Base-by-base conservation (phyloP, 2,113 vertebrate species). In the Casuarius casuarius region DNA sequence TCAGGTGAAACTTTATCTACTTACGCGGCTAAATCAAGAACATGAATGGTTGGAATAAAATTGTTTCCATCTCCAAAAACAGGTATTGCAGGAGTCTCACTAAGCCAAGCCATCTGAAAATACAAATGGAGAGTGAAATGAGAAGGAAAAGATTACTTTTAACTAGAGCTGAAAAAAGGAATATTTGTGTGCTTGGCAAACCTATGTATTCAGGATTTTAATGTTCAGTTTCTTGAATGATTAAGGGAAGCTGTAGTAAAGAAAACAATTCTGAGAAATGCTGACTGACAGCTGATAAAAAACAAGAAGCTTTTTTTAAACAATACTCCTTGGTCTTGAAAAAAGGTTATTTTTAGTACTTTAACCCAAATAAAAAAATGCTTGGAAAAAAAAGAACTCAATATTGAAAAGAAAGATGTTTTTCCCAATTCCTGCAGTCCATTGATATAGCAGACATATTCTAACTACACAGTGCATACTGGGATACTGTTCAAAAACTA, bases 1-100 rank as follows among this genome's bases (percentile, higher is more conserved):
- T 25, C 5, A 23, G n/a, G 56, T 22, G 12, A 63, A 13, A 3
- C 10, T 18, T 23, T n/a, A 8, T 5, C 38, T 49, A 94, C 98
- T 95, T 84, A 99, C 99, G 96, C 97, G 61, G 99, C 99, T 77
- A 99, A 98, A 87, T 99, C 99, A 54, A 76, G 94, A 92, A 99
- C 77, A 75, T 99, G 99, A 97, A 99, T 99, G 5, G 97, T 97
- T 48, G 99, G 99, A 83, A 99, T 54, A 22, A 98, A 40, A 94
- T 99, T 99, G 12, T 70, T 95, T 78, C 99, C 99, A 1, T 98
- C 97, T 95, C 99, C 99, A 97, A 98, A 99, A 58, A 99, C 95
- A 11, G 99, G 98, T 76, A 99, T 91, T 33, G 90, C 89, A 10
- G 96, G 77, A 31, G 95, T 92, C 29, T 98, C 97, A 33, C 99